Conservation (phyloP, 1,140 invertebrate genomes). For the Tetragonula clypearis region DNA sequence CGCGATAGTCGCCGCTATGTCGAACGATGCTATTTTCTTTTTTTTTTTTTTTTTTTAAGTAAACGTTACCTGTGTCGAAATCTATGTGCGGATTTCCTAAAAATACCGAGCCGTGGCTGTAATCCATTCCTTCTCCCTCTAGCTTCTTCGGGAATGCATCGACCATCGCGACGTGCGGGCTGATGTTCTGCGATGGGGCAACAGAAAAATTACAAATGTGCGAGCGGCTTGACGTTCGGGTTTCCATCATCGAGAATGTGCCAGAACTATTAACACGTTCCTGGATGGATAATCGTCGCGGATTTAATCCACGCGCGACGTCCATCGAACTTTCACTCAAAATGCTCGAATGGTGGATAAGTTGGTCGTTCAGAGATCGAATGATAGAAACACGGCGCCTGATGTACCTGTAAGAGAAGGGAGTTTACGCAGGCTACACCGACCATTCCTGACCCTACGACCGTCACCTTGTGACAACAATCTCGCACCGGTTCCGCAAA, state of each 20-base stretch:
- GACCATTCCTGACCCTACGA: conserved; percentile 85
- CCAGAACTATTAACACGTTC: background rate
- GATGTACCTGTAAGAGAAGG: conserved; percentile 83
- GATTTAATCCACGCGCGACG: background rate
- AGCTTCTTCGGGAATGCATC: conserved; percentile 84
- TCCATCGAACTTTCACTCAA: conserved; percentile 39
- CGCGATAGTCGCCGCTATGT: background rate
- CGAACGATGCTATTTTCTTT: background rate
- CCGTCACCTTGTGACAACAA: conserved; percentile 81
- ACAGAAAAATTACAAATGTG: background rate
- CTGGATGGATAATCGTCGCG: background rate
- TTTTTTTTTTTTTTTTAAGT: background rate
- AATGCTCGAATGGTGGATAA: background rate
- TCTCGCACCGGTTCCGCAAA: conserved; percentile 69
- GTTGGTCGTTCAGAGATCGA: background rate
- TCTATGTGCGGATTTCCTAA: conserved; percentile 80
- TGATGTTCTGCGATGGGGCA: conserved; percentile 77
- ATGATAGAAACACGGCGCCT: background rate
- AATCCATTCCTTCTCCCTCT: conserved; percentile 84
- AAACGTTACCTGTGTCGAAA: conserved; percentile 80
- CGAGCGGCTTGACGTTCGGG: background rate
- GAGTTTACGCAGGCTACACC: conserved; percentile 84
- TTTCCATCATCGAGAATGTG: background rate
- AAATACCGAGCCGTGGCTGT: conserved; percentile 82
- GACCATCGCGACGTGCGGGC: conserved; percentile 83